Evolutionary conservation across 2,888 invertebrate species (phyloP).

Genomic region (Lepidochitona cinerea): DNA sequence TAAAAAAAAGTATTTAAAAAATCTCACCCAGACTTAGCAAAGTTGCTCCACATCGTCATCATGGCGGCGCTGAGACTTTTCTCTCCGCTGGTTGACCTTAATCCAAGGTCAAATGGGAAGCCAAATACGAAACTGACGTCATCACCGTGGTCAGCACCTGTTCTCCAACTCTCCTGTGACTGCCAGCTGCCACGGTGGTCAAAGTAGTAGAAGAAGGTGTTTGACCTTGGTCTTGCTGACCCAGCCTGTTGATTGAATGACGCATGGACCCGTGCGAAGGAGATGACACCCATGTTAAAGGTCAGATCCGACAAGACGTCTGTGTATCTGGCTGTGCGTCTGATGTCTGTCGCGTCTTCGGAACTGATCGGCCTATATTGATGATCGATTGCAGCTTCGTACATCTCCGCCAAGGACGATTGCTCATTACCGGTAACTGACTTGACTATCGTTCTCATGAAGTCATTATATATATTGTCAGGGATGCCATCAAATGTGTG

Average conservation of each 20-base stretch:
- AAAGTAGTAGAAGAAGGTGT: not conserved
- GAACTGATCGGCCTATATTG: not conserved
- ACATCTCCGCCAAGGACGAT: not conserved
- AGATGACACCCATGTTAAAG: not conserved
- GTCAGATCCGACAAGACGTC: conserved; percentile 2
- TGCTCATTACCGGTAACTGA: not conserved
- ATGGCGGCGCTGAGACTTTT: not conserved
- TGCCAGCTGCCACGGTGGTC: not conserved
- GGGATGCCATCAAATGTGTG: not conserved
- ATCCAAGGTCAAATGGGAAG: not conserved
- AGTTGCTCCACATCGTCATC: not conserved
- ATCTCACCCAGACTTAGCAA: not conserved
- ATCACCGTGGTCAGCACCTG: not conserved
- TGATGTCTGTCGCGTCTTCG: not conserved
- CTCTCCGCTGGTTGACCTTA: not conserved
- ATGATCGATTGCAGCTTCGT: not conserved
- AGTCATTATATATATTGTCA: not conserved
- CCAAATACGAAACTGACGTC: not conserved
- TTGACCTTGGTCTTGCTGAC: not conserved
- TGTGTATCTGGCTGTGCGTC: not conserved
- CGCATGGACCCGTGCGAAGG: not conserved
- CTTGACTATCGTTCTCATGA: not conserved
- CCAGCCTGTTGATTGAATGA: not conserved
- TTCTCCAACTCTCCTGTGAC: not conserved
- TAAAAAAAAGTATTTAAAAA: too few relatives aligned